phyloP scores from a whole-genome alignment of 1,140 invertebrate species.

The Brachionus asplanchnoidis region DNA sequence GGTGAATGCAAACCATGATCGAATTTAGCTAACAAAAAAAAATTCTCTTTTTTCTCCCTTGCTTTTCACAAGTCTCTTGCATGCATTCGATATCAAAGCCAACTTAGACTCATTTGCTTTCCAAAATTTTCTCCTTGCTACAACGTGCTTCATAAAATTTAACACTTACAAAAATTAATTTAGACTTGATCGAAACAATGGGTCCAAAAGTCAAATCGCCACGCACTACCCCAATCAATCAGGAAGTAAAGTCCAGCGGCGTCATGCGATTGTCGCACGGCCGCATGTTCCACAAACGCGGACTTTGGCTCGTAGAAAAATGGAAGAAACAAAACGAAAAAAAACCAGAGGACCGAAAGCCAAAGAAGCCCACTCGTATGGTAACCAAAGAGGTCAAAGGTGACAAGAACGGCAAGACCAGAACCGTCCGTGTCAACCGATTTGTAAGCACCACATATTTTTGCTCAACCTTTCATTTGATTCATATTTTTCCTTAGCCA shows the following conservation, averaged over 20 bases:
- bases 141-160: constrained; percentile 18
- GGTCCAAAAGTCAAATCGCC: background rate
- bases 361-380: constrained; percentile 3
- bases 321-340: constrained; percentile 41
- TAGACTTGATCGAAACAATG: constrained; percentile 34
- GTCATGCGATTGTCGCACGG: constrained; percentile 40
- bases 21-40: background rate
- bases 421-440: constrained; percentile 12
- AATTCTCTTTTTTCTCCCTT: background rate
- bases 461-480: background rate
- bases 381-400: constrained; percentile 2
- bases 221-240: constrained; percentile 27
- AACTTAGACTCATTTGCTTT: background rate
- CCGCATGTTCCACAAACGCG: constrained; percentile 41
- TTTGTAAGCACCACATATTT: background rate
- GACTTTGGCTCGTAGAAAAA: constrained; percentile 21
- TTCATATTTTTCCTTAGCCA: background rate
- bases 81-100: background rate
- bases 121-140: constrained; percentile 9
- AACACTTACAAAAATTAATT: background rate
- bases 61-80: constrained; percentile 4
- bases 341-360: constrained; percentile 25
- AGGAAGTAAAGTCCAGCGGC: constrained; percentile 9
- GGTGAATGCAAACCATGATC: background rate
- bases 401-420: constrained; percentile 19